A percentile compares a stretch with the other conserved stretches of the same genome.
Conservation (phyloP, 2,888 invertebrate species). For the Trichopria drosophilae region DNA sequence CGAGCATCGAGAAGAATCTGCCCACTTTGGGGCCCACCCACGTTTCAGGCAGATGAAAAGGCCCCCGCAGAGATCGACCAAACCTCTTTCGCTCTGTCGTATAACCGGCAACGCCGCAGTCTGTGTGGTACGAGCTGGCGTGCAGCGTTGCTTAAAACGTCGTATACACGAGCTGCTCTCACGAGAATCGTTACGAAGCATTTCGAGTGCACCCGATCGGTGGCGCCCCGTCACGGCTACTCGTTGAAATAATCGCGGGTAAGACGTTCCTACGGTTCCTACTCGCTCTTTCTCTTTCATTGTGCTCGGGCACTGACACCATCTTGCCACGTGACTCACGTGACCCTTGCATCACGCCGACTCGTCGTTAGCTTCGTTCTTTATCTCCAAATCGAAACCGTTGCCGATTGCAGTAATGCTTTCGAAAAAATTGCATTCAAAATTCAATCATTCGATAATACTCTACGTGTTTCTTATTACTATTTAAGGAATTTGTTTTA, state of each 20-base stretch:
- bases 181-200: too few species aligned
- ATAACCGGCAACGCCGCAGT: too few species aligned
- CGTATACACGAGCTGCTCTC: too few species aligned
- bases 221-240: slow-evolving; percentile 43
- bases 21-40: slow-evolving; percentile 50
- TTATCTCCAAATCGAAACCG: too few species aligned
- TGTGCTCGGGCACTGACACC: slow-evolving; percentile 46
- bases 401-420: too few species aligned
- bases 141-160: too few species aligned
- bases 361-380: slow-evolving; percentile 28
- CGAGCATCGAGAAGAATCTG: slow-evolving; percentile 35
- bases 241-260: slow-evolving; percentile 3
- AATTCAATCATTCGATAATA: too few species aligned
- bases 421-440: too few species aligned
- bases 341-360: slow-evolving; percentile 25
- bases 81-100: too few species aligned
- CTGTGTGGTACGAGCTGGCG: too few species aligned
- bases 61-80: slow-evolving; percentile 33
- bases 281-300: slow-evolving; percentile 26
- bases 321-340: slow-evolving; percentile 39
- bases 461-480: too few species aligned
- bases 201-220: slow-evolving; percentile 49
- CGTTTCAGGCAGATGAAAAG: slow-evolving; percentile 42
- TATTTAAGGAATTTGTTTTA: too few species aligned
- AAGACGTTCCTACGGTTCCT: slow-evolving; percentile 12